Evolutionary conservation across 2,888 invertebrate species (phyloP).

Genomic region (Dione vanillae): DNA sequence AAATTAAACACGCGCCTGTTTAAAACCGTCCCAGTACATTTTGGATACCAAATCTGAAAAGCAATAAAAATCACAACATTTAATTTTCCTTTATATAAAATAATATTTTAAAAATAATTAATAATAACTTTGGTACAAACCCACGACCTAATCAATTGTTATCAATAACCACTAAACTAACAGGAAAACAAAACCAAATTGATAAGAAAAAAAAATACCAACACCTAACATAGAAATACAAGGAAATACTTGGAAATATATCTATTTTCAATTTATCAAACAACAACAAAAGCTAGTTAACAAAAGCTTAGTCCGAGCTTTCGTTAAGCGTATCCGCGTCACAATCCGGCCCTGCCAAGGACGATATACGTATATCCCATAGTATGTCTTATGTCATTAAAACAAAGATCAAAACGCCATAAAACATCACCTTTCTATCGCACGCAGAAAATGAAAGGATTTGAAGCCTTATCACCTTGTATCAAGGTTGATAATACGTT

Average conservation of each 20-base stretch:
- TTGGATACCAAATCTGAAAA: no score
- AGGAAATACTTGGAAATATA: neutral
- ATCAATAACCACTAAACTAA: neutral
- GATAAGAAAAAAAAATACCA: neutral
- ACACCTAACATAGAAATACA: neutral
- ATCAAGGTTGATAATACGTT: neutral
- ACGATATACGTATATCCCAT: conserved; percentile 2
- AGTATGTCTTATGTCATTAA: conserved; percentile 16
- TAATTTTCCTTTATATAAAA: no score
- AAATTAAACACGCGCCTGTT: no score
- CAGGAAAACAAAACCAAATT: neutral
- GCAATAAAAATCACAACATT: no score
- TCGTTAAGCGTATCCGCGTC: conserved; percentile 32
- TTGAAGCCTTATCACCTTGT: neutral
- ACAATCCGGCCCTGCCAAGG: conserved; percentile 34
- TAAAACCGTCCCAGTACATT: no score
- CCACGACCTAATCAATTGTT: neutral
- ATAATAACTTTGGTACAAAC: neutral
- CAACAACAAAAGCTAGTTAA: neutral
- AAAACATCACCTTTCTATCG: conserved; percentile 21
- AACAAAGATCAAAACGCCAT: conserved; percentile 23
- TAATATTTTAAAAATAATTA: neutral
- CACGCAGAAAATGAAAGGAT: neutral
- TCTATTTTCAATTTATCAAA: neutral
- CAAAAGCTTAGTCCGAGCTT: conserved; percentile 23